Evolutionary conservation across 2,888 invertebrate species (phyloP).

Genomic region (Noctua comes): DNA sequence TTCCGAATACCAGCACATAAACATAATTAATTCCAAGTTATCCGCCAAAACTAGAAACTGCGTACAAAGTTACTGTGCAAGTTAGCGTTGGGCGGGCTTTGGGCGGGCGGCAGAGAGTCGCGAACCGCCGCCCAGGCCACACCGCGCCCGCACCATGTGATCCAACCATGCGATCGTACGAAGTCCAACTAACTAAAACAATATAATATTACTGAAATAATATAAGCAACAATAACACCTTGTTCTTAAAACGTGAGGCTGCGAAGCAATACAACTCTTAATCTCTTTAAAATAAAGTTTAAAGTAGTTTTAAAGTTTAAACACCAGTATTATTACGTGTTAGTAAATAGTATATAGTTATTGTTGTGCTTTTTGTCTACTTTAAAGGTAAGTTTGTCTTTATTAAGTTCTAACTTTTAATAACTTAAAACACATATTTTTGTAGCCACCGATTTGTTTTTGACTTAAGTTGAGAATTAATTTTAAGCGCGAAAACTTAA

Average conservation of each 20-base stretch:
- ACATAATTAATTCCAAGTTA: slow-evolving; percentile 33
- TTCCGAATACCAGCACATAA: slow-evolving; percentile 16
- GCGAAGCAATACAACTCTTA: slow-evolving; percentile 68
- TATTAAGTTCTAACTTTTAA: slow-evolving; percentile 14
- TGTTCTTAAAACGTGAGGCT: slow-evolving; percentile 68
- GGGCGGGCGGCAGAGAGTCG: slow-evolving; percentile 80
- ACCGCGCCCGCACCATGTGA: slow-evolving; percentile 74
- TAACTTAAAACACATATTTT: neutral
- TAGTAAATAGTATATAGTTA: slow-evolving; percentile 64
- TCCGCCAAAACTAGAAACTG: slow-evolving; percentile 56
- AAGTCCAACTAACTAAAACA: slow-evolving; percentile 63
- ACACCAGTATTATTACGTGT: slow-evolving; percentile 63
- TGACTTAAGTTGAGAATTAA: slow-evolving; percentile 29
- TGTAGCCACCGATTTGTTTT: slow-evolving; percentile 14
- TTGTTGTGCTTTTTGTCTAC: slow-evolving; percentile 70
- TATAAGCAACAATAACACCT: slow-evolving; percentile 27
- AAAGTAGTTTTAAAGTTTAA: slow-evolving; percentile 71
- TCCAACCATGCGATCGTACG: slow-evolving; percentile 67
- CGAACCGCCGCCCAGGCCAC: slow-evolving; percentile 78
- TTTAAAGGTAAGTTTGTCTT: slow-evolving; percentile 76
- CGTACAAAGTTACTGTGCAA: slow-evolving; percentile 68
- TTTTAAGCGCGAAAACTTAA: slow-evolving; percentile 9
- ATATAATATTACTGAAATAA: slow-evolving; percentile 12
- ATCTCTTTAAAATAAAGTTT: slow-evolving; percentile 67
- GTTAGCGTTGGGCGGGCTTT: slow-evolving; percentile 69